A percentile compares a stretch with the other conserved stretches of the same genome.
These are phyloP conservation scores for Rhodophaea formosa DNA, from an alignment of 2,888 invertebrate species.

Conservation along the genomic window DNA sequence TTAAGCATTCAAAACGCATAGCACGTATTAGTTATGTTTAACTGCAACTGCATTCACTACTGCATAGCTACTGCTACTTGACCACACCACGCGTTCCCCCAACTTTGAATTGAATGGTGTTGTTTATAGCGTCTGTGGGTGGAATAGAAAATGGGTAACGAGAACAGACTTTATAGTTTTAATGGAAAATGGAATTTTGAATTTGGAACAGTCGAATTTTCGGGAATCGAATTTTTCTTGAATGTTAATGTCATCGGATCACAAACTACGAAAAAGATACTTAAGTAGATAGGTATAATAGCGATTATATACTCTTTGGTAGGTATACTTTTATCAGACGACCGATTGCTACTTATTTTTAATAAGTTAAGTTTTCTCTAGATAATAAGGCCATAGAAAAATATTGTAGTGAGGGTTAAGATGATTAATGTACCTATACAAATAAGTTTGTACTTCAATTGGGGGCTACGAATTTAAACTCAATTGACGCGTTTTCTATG, in stretches of 20 bases:
- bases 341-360: too few species aligned
- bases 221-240: neutral
- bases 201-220: slow-evolving; percentile 1
- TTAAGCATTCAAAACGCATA: slow-evolving; percentile 49
- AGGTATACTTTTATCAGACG: too few species aligned
- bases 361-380: too few species aligned
- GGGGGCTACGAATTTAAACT: too few species aligned
- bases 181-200: slow-evolving; percentile 12
- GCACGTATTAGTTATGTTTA: slow-evolving; percentile 65
- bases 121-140: slow-evolving; percentile 54
- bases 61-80: slow-evolving; percentile 59
- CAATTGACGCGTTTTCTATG: too few species aligned
- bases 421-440: too few species aligned
- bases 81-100: slow-evolving; percentile 68
- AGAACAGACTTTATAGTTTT: slow-evolving; percentile 27
- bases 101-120: slow-evolving; percentile 59
- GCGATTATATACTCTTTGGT: too few species aligned
- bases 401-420: too few species aligned
- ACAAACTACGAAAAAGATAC: too few species aligned
- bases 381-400: too few species aligned
- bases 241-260: neutral
- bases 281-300: too few species aligned
- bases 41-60: slow-evolving; percentile 39
- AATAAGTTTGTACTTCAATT: too few species aligned
- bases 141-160: slow-evolving; percentile 53